Conservation (phyloP, 2,113 vertebrate genomes). For the Oriolus oriolus region DNA sequence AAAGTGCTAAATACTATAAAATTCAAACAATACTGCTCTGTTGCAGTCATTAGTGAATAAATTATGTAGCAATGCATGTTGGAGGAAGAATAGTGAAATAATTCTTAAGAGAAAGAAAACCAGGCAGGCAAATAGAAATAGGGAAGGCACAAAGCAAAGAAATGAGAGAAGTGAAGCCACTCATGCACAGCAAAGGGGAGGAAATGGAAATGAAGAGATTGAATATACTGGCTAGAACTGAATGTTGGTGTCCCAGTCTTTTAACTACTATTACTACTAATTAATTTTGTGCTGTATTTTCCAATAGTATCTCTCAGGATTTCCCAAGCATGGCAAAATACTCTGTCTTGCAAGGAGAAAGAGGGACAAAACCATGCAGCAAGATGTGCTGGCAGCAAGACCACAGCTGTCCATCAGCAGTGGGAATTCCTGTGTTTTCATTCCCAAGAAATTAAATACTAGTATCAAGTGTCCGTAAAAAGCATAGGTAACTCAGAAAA, state of each 20-base stretch:
- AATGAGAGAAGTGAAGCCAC: not conserved
- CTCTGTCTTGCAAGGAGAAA: not conserved
- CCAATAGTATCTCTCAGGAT: not conserved
- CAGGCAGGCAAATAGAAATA: not conserved
- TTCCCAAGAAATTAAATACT: not conserved
- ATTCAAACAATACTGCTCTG: not conserved
- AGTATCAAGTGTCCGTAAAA: not conserved
- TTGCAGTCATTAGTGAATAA: not conserved
- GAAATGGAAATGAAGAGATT: not conserved
- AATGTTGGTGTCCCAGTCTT: not conserved
- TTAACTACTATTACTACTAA: not conserved
- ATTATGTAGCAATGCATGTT: not conserved
- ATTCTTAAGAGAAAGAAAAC: not conserved
- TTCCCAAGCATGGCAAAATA: not conserved
- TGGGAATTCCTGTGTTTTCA: not conserved
- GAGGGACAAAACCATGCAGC: not conserved
- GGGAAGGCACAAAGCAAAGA: not conserved
- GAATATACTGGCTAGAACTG: not conserved
- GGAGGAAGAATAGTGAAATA: not conserved
- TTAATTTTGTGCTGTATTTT: not conserved
- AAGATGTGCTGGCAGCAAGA: not conserved
- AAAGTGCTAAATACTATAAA: not conserved
- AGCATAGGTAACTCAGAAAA: not conserved
- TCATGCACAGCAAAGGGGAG: not conserved
- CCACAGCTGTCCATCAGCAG: not conserved